Evolutionary conservation across 53 echinoderm and acorn worm genomes (phyloP), one percentile per base, ranked within the genome.

Genomic region (Holothuria leucospilota): DNA sequence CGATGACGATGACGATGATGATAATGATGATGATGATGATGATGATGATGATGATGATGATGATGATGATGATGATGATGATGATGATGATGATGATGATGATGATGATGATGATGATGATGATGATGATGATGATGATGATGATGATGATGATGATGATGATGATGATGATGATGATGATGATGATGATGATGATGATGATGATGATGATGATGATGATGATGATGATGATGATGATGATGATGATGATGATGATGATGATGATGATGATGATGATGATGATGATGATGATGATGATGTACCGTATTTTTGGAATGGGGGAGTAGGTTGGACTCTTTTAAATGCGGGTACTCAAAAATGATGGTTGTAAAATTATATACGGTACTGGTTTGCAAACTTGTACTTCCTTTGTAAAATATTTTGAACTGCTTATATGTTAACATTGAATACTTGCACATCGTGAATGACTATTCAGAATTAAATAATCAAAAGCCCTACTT

Each of bases 51-150:
- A 78, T 78, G 78, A 78, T 78, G 78, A 78, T 78, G 78, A 78
- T 78, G 78, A 78, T 46, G 51, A 78, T 46, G 78, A 78, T 46
- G 78, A 78, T 78, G 78, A 78, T 78, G 78, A 78, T 78, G 78
- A 78, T 78, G 78, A 78, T 78, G 78, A 78, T 78, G 78, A 78
- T 46, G 78, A 78, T 46, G 78, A 78, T 46, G 78, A 78, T 78
- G 78, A 78, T 78, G n/a, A 78, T 78, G 78, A 78, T 78, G 78
- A 78, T 78, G 78, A 78, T 28, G 78, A 78, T 78, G 78, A 78
- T 78, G 78, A 78, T 46, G 78, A 78, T 46, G 78, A 78, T 78
- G 78, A 78, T 78, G 78, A 78, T 78, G 78, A 78, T 78, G 78
- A 78, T 78, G 78, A 78, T 46, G 51, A 78, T 69, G 69, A 69